phyloP scores from a whole-genome alignment of 2,797 vertebrate genomes.

The Lepus townsendii region DNA sequence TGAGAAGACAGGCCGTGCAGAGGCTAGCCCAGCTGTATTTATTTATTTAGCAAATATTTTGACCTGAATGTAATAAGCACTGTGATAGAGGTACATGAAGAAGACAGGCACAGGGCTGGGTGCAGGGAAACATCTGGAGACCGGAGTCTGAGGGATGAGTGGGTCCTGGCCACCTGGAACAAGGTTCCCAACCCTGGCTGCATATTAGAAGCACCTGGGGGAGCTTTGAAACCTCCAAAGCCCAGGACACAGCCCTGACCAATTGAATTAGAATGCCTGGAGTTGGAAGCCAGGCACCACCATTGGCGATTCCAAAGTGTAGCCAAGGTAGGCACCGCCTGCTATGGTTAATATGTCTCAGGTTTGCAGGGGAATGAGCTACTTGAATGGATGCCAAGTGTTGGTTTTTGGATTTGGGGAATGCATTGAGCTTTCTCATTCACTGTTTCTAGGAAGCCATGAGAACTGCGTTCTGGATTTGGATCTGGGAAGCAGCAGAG shows the following conservation, averaged over 20 bases:
- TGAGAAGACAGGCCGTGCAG: neutral
- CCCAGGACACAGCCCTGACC: neutral
- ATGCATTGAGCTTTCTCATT: neutral
- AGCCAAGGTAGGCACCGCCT: neutral
- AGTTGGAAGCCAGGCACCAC: neutral
- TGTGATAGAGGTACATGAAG: neutral
- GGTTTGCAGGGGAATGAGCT: neutral
- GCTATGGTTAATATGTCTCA: neutral
- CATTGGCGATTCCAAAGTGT: neutral
- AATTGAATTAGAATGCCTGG: constrained; percentile 4
- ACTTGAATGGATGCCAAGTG: neutral
- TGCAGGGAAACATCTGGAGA: neutral
- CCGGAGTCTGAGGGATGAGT: no score
- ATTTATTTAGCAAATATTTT: neutral
- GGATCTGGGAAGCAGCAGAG: constrained; percentile 27
- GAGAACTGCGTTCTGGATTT: constrained; percentile 8
- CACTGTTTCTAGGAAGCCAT: constrained; percentile 31
- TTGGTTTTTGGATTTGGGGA: neutral
- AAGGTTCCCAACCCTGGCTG: neutral
- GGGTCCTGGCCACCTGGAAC: neutral
- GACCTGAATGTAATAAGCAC: neutral
- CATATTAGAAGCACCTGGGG: neutral
- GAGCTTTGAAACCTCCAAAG: neutral
- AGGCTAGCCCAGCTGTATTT: rapidly evolving
- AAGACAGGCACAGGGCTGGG: neutral